Base-by-base conservation (phyloP, 2,797 vertebrate species). In the Spinibarbus caldwelli region DNA sequence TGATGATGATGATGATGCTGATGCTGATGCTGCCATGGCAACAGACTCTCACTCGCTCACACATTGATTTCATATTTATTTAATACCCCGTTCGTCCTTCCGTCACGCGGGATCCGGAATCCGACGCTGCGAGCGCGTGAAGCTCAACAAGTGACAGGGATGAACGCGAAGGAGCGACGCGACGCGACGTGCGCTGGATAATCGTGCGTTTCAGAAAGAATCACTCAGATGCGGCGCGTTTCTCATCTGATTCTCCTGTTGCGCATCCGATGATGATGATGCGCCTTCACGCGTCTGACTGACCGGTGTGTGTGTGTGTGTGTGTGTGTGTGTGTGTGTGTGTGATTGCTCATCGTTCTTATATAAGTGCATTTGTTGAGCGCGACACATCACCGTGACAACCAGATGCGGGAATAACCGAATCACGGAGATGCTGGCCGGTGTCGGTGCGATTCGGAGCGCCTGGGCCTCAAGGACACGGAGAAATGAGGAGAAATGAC, bases 1-100 rank as follows among this genome's bases (percentile, higher is more conserved):
- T 93, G 93, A 2, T 78, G 93, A 94, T 94, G 70, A 59, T 57
- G 76, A 2, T 78, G 94, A 93, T 88, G n/a, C n/a, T n/a, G n/a
- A n/a, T n/a, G n/a, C n/a, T n/a, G 90, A 92, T 88, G 94, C 89
- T 95, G 90, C 93, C 94, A 95, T 95, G 93, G 94, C 92, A 95
- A 95, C 95, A 94, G 84, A 87, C 83, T 90, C 91, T 92, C 92
- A 91, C 91, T 86, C 90, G 83, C 88, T 90, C 89, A 90, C 92
- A 91, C 90, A 89, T 80, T 78, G 86, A 89, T 92, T 93, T 92
- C 91, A 93, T 92, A 59, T 86, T 83, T 80, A 92, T 94, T 94
- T 92, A 90, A 91, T 89, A 89, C 87, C 85, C 79, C 71, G 86
- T 92, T 92, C 84, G 86, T 89, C 87, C 87, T 85, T 86, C 6